Evolutionary conservation across 2,113 vertebrate species (phyloP).

Genomic region (Struthidea cinerea): DNA sequence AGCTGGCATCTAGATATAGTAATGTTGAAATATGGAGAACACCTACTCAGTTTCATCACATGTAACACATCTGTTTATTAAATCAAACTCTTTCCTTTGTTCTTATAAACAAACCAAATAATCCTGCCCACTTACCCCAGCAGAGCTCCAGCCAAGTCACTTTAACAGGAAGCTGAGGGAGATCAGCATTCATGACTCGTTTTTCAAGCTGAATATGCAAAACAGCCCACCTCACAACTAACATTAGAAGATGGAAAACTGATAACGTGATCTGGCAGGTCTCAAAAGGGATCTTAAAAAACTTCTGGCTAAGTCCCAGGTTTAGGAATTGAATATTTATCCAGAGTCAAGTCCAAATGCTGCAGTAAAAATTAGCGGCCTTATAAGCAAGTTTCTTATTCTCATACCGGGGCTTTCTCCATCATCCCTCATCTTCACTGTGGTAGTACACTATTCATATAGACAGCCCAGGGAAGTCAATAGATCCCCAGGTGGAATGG

Average conservation of each 20-base stretch:
- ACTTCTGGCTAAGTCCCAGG: slow-evolving; percentile 2
- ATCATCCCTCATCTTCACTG: background rate
- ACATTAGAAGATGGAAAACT: slow-evolving; percentile 45
- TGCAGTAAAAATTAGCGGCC: background rate
- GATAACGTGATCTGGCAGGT: slow-evolving; percentile 45
- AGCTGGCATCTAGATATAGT: background rate
- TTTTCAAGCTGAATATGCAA: slow-evolving; percentile 30
- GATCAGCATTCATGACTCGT: slow-evolving; percentile 17
- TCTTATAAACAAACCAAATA: slow-evolving; percentile 33
- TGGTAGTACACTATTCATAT: background rate
- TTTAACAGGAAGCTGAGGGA: slow-evolving; percentile 9
- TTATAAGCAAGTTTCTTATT: background rate
- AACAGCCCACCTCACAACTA: slow-evolving; percentile 28
- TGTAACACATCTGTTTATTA: slow-evolving; percentile 28
- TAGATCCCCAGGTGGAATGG: background rate
- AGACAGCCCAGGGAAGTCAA: background rate
- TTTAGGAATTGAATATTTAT: slow-evolving; percentile 36
- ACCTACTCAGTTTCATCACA: background rate
- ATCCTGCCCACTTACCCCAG: background rate
- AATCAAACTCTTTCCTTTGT: slow-evolving; percentile 35
- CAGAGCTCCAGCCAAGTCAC: background rate
- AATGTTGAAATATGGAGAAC: background rate
- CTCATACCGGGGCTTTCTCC: background rate
- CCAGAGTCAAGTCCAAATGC: background rate
- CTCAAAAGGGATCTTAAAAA: slow-evolving; percentile 41